Evolutionary conservation across 2,113 vertebrate genomes (phyloP).

Genomic region (Rafetus swinhoei): DNA sequence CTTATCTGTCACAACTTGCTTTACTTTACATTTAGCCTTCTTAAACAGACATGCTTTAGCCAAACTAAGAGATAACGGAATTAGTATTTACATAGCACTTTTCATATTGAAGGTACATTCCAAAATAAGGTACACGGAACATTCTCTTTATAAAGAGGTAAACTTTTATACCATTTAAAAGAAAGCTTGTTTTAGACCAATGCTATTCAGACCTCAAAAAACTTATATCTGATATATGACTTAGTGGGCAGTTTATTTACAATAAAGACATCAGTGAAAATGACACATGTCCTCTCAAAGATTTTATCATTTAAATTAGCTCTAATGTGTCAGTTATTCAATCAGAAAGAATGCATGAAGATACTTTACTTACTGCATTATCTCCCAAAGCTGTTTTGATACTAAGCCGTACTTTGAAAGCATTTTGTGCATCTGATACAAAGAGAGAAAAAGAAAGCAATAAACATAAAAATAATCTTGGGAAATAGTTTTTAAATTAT

Average conservation of each 20-base stretch:
- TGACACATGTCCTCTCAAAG: background rate
- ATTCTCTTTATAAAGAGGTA: background rate
- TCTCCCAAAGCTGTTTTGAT: slow-evolving; percentile 89
- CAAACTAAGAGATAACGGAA: background rate
- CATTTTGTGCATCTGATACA: slow-evolving; percentile 81
- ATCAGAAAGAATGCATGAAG: slow-evolving; percentile 17
- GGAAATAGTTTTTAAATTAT: background rate
- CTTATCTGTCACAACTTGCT: background rate
- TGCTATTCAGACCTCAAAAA: slow-evolving; percentile 15
- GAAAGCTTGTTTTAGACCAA: background rate
- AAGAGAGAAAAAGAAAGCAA: slow-evolving; percentile 65
- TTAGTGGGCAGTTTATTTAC: slow-evolving; percentile 6
- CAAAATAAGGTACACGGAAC: background rate
- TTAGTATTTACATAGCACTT: background rate
- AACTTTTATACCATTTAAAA: background rate
- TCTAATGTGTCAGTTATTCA: slow-evolving; percentile 2
- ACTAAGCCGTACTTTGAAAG: slow-evolving; percentile 93
- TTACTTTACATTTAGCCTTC: slow-evolving; percentile 20
- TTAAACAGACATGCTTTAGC: slow-evolving; percentile 1
- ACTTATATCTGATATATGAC: background rate
- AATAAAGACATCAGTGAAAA: slow-evolving; percentile 31
- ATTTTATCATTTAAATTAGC: background rate
- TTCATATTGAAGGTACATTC: background rate
- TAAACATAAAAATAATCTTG: background rate
- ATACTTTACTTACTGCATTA: slow-evolving; percentile 86